Base-by-base conservation (phyloP, 2,797 vertebrate species). In the Leptatherina wallacei region DNA sequence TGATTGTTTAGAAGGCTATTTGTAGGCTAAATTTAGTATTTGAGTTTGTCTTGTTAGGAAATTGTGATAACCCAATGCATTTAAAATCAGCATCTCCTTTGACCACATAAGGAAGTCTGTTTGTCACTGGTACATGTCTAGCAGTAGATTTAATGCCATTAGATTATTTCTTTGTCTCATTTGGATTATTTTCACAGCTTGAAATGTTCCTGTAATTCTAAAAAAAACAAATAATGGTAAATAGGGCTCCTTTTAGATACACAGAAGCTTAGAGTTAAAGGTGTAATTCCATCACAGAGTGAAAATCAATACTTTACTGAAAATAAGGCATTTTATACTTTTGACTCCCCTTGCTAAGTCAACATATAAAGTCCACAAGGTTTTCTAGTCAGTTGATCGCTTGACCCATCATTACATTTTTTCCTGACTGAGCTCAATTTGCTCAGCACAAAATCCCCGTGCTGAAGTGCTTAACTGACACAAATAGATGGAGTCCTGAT, bases 381-480 rank as follows among this genome's bases (percentile, higher is more conserved):
- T 55, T 59, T 22, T 30, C 33, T 32, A 55, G 61, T 70, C 64
- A 68, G 65, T 64, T 77, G 68, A 75, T 69, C 75, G 47, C 62
- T 22, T 81, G 79, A 82, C 65, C 79, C 27, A 18, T 70, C 7
- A 6, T 32, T 64, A 71, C 56, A 47, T 14, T 52, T 71, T 70
- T 44, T 44, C 80, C 56, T 63, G 65, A 85, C 75, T 56, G 30
- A 27, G 33, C 30, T 44, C 22, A 58, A 51, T 69, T 77, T 75
- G 42, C 24, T 27, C 7, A 0, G 32, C 70, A 69, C 59, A 63
- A 55, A 69, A 67, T 58, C 22, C 33, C 20, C 16, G 13, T 5
- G 70, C 58, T 77, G 55, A 85, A 81, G 32, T 75, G 77, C 81
- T 71, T 57, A 60, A 77, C 49, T 57, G 22, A 67, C 74, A 76